Evolutionary conservation across 2,888 invertebrate species (phyloP), one percentile per base, ranked within the genome.

Genomic region (Hypercompe scribonia): DNA sequence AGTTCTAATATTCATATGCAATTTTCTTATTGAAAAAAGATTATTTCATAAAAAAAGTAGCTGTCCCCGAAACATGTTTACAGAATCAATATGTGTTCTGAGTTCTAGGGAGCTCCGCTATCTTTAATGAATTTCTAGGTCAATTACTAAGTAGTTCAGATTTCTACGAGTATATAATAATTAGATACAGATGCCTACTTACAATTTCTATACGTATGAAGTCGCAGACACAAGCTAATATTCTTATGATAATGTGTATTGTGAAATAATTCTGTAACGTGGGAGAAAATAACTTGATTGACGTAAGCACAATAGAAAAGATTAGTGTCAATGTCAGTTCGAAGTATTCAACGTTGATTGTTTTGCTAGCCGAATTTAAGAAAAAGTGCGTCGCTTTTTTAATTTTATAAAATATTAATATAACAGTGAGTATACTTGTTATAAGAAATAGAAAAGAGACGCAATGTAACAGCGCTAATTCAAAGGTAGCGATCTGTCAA

Each of bases 401-500:
- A 31, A 24, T 42, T 36, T 54, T 65, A 46, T 42, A 61, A 69
- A 61, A 69, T 39, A 46, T 34, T 33, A 69, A 81, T 78, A 75
- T 74, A 81, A 78, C 77, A 74, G 77, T 28, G 39, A 24, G 21
- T 82, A 78, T 76, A 81, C 81, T 81, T 74, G 76, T 79, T 82
- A 86, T 84, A 73, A 85, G 85, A 84, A 75, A 70, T 46, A 21
- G 50, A 73, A 46, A 50, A 78, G 84, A 84, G 80, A 87, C 84
- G 85, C 85, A 82, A 80, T 82, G 86, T 85, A 86, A 82, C 83
- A 84, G 84, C 78, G 82, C 74, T 86, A 84, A 81, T 90, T 88
- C 87, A 87, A 86, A 82, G 86, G 81, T 73, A 71, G 77, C 77
- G 83, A 71, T 83, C 85, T 92, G 93, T 94, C 93, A 94, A 94